Conservation (phyloP, 2,113 vertebrate species). For the Coptodon rendalli region DNA sequence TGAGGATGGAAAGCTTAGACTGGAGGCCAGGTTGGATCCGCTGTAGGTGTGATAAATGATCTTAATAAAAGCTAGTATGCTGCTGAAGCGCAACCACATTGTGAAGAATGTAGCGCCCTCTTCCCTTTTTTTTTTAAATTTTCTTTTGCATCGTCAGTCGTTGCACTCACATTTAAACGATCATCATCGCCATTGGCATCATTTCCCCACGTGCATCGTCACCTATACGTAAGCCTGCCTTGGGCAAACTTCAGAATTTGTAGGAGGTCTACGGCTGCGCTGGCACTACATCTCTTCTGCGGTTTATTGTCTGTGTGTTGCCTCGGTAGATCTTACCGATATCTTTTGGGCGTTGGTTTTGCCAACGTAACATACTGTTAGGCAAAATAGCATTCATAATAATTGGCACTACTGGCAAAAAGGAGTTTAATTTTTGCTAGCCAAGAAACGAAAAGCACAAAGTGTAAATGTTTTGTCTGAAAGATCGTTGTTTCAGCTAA, state of each 20-base stretch:
- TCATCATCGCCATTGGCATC: not conserved
- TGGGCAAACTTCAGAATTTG: constrained; percentile 49
- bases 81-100: constrained; percentile 64
- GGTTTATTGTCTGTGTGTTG: constrained; percentile 40
- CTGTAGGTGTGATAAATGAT: constrained; percentile 48
- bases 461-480: constrained; percentile 85
- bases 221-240: constrained; percentile 16
- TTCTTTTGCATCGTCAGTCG: constrained; percentile 26
- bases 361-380: constrained; percentile 69
- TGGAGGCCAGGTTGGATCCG: constrained; percentile 62
- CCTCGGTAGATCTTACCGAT: constrained; percentile 52
- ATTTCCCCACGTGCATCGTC: constrained; percentile 34
- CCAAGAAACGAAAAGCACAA: constrained; percentile 76
- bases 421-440: constrained; percentile 85
- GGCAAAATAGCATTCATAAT: constrained; percentile 96
- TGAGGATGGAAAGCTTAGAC: constrained; percentile 55
- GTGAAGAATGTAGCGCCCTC: constrained; percentile 54
- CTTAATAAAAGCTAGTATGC: constrained; percentile 52
- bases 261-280: constrained; percentile 78
- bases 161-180: constrained; percentile 45
- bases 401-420: constrained; percentile 96
- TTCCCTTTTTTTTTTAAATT: not conserved
- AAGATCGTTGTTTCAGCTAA: constrained; percentile 79
- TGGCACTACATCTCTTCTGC: constrained; percentile 48
- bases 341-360: constrained; percentile 53